These are phyloP conservation scores for Pteromalus puparum DNA, from an alignment of 1,140 invertebrate species.

Conservation along the genomic window DNA sequence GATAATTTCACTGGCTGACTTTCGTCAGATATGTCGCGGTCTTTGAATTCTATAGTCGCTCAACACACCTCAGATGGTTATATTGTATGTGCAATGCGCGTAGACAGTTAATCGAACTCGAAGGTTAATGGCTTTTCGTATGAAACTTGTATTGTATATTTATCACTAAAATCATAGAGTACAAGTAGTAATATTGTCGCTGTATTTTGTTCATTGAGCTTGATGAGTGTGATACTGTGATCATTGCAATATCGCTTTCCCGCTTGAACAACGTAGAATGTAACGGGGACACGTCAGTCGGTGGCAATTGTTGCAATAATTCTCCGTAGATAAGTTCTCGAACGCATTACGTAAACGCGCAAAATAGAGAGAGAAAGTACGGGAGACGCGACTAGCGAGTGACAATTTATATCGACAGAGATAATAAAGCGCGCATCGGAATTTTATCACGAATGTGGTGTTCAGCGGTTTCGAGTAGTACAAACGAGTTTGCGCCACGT, in stretches of 20 bases:
- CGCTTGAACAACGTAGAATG: not conserved
- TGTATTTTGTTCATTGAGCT: not conserved
- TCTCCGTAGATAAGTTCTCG: no score
- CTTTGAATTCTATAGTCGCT: not conserved
- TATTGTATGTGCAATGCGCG: not conserved
- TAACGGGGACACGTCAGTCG: not conserved
- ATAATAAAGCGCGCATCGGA: slow-evolving; percentile 18
- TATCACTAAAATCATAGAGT: no score
- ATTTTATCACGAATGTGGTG: slow-evolving; percentile 6
- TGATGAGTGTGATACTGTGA: not conserved
- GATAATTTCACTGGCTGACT: not conserved
- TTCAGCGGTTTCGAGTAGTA: slow-evolving; percentile 32
- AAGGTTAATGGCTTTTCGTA: not conserved
- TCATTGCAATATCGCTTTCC: not conserved
- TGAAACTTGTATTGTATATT: no score
- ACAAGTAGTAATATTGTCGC: no score
- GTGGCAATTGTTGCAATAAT: not conserved
- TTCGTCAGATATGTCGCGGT: not conserved
- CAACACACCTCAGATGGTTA: not conserved
- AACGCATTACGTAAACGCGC: not conserved
- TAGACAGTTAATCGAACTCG: not conserved
- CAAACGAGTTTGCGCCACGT: not conserved
- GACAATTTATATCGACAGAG: no score
- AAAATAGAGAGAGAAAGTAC: not conserved
- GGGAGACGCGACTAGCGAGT: not conserved